Percentiles rank a stretch among this genome's conserved stretches.
Evolutionary conservation across 2,888 invertebrate genomes (phyloP).

Genomic region (Xanthorhoe designata): DNA sequence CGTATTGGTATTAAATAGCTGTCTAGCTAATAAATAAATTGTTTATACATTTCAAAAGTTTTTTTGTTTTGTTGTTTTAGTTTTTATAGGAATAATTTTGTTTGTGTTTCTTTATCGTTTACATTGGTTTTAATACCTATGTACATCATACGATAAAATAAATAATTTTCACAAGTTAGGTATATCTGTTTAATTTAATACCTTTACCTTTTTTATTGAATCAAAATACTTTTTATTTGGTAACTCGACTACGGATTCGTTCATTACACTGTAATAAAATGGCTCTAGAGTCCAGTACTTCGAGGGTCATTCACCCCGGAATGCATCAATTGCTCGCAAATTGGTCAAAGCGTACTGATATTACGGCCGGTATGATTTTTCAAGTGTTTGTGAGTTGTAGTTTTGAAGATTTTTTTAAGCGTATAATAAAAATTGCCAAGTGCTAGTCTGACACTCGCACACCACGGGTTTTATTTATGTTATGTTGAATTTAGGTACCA

Average conservation of each 20-base stretch:
- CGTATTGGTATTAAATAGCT: no score
- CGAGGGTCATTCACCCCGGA: conserved; percentile 59
- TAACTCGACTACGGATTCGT: conserved; percentile 18
- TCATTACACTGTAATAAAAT: conserved; percentile 66
- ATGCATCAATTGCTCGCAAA: conserved; percentile 47
- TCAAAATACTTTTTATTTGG: neutral
- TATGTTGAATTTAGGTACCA: no score
- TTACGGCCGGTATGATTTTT: conserved; percentile 20
- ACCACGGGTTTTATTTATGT: no score
- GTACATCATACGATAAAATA: no score
- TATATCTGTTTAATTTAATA: no score
- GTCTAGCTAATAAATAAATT: no score
- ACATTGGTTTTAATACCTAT: no score
- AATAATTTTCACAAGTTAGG: no score
- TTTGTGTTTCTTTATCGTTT: no score
- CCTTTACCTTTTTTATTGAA: neutral
- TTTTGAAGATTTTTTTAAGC: neutral
- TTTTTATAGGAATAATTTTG: no score
- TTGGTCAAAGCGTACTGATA: conserved; percentile 55
- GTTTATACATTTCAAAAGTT: no score
- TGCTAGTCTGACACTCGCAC: neutral
- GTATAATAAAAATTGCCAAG: neutral
- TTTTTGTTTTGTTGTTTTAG: no score
- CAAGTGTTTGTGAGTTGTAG: conserved; percentile 25
- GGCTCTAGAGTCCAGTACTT: conserved; percentile 37